Conservation (phyloP, 1,140 invertebrate genomes). For the Cyclina sinensis region DNA sequence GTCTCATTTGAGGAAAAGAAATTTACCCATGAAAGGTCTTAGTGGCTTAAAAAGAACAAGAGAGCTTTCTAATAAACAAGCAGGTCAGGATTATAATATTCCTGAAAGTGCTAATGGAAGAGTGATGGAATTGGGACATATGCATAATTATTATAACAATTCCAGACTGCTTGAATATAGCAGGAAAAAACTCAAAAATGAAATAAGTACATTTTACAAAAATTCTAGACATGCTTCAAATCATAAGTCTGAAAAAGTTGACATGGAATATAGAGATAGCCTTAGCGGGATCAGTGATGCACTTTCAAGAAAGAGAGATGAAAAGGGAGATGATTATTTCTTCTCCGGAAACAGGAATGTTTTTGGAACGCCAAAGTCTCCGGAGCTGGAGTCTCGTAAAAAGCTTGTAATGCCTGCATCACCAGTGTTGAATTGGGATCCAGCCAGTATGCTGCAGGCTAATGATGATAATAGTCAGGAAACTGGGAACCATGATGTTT, state of each 20-base stretch:
- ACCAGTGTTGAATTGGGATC: background rate
- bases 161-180: background rate
- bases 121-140: background rate
- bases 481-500: background rate
- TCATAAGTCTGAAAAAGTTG: background rate
- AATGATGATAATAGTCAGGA: background rate
- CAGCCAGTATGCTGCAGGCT: background rate
- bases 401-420: background rate
- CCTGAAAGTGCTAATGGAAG: background rate
- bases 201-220: constrained; percentile 9
- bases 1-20: background rate
- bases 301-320: background rate
- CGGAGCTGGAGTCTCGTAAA: background rate
- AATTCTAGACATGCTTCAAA: background rate
- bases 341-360: background rate
- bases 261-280: background rate
- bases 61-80: background rate
- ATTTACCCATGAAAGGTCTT: background rate
- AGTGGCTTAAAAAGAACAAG: background rate
- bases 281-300: background rate
- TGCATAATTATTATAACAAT: background rate
- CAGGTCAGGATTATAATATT: background rate
- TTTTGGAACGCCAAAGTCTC: background rate
- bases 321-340: background rate
- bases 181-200: background rate